Base-by-base conservation (phyloP, 2,113 vertebrate species). In the Rostratula benghalensis region DNA sequence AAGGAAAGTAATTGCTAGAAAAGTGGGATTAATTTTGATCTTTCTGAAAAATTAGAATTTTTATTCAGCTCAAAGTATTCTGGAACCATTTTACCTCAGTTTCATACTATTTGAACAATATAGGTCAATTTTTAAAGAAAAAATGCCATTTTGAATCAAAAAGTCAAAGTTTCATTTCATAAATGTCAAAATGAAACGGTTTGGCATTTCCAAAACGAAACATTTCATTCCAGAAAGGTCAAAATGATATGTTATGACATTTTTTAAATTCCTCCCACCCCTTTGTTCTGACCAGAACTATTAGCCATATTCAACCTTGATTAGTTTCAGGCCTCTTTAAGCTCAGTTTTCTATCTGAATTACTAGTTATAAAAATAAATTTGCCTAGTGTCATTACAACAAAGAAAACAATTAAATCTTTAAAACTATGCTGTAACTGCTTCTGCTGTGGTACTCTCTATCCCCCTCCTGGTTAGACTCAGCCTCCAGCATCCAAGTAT, bases 141-240 rank as follows among this genome's bases (percentile, higher is more conserved):
- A 95, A 86, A 50, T 68, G 27, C 50, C 67, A 91, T 95, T 95
- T 95, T 94, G 87, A 94, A 94, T 83, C 71, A 96, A 94, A 94
- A 95, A 96, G 95, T 93, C 89, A 89, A 93, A 92, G 95, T 96
- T 97, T 93, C 67, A 79, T 87, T 95, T 85, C 85, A 91, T 75
- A 96, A 96, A 95, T 97, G 93, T 95, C 94, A 95, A 93, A 97
- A 95, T 91, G 70, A 95, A 91, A 95, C 59, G 54, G 87, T 95
- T 94, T 95, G 95, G 81, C 91, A 96, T 96, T 95, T 97, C 93
- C 17, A 25, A 95, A 97, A 91, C 46, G 82, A 95, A 96, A 96
- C 50, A 93, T 96, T 97, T 96, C 61, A 73, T 94, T 95, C 95
- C 59, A 46, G 53, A 95, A 95, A 96, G 96, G 94, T 97, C 91